Evolutionary conservation across 2,113 vertebrate genomes (phyloP).

Genomic region (Balaenoptera acutorostrata): DNA sequence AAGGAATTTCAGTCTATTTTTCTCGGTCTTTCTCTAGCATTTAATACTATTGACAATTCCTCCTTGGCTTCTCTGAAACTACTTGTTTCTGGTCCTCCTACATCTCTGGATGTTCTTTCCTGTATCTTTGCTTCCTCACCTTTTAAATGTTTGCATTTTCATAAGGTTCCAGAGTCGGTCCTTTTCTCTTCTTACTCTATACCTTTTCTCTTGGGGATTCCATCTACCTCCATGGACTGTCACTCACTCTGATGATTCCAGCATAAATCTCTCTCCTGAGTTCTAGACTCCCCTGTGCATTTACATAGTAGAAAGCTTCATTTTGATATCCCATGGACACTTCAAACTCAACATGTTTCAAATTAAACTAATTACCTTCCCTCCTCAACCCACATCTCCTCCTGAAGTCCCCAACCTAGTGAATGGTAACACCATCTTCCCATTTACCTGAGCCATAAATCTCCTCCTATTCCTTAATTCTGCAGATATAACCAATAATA

Average conservation of each 20-base stretch:
- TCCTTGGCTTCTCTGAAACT: background rate
- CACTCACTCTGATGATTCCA: background rate
- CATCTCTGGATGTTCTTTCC: background rate
- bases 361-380: background rate
- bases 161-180: background rate
- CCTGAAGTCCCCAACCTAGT: background rate
- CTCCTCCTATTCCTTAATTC: background rate
- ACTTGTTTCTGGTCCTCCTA: background rate
- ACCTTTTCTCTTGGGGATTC: background rate
- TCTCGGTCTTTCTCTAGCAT: constrained; percentile 1
- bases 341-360: constrained; percentile 16
- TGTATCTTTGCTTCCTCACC: background rate
- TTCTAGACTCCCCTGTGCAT: background rate
- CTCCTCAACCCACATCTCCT: background rate
- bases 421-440: background rate
- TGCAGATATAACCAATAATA: background rate
- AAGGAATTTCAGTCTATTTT: background rate
- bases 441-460: background rate
- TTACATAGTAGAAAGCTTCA: background rate
- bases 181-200: background rate
- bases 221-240: background rate
- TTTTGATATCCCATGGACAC: background rate
- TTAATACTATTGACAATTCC: constrained; percentile 3
- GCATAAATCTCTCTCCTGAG: background rate
- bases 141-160: background rate